A percentile compares a stretch with the other conserved stretches of the same genome.
These are phyloP conservation scores for Drosophila kikkawai DNA, from an alignment of 1,140 invertebrate genomes.

Conservation along the genomic window DNA sequence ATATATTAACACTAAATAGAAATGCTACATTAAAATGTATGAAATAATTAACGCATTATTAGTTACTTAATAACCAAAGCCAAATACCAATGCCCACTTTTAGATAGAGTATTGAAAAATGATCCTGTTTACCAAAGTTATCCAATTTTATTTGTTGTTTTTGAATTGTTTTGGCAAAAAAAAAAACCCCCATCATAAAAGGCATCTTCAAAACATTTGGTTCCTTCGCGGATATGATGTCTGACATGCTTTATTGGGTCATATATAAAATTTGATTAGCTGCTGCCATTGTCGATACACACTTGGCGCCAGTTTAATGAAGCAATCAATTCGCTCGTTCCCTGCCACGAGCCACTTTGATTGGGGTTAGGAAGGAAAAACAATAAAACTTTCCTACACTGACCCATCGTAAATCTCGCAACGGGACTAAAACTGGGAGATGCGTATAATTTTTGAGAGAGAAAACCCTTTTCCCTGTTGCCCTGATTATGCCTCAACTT, in stretches of 20 bases:
- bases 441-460: conserved; percentile 55
- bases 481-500: conserved; percentile 5
- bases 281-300: conserved; percentile 38
- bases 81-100: background rate
- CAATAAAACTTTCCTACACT: conserved; percentile 71
- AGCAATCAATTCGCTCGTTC: conserved; percentile 44
- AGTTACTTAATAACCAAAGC: background rate
- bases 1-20: too few relatives aligned
- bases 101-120: background rate
- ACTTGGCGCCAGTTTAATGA: conserved; percentile 60
- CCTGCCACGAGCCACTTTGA: conserved; percentile 18
- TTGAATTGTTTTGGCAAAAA: conserved; percentile 1
- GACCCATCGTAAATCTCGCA: conserved; percentile 79
- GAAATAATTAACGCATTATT: too few relatives aligned
- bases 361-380: conserved; percentile 45
- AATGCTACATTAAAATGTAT: too few relatives aligned
- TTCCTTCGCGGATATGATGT: conserved; percentile 1
- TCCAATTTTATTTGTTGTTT: conserved; percentile 4
- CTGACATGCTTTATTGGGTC: conserved; percentile 34
- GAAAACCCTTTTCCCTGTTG: conserved; percentile 3
- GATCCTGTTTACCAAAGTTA: conserved; percentile 1
- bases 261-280: conserved; percentile 71
- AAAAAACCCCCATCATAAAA: background rate
- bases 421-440: conserved; percentile 36
- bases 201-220: background rate